Evolutionary conservation across 1,140 invertebrate genomes (phyloP).

Genomic region (Ostrea edulis): DNA sequence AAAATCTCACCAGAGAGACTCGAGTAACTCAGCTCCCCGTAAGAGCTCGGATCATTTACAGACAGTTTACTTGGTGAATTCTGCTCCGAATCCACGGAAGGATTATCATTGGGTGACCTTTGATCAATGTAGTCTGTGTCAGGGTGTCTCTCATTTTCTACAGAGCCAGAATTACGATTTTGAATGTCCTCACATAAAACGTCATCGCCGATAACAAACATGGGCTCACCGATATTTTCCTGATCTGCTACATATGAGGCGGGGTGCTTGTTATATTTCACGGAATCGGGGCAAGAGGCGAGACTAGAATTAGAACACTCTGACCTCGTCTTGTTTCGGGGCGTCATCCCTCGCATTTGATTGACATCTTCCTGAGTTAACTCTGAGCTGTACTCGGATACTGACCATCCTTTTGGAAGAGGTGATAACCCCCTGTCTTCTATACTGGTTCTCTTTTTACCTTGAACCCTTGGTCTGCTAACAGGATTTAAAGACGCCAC

Average conservation of each 20-base stretch:
- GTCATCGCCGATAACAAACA: conserved; percentile 27
- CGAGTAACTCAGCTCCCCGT: conserved; percentile 7
- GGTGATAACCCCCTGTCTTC: neutral
- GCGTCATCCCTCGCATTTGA: conserved; percentile 60
- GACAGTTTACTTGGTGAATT: neutral
- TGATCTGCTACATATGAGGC: conserved; percentile 51
- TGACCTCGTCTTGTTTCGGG: conserved; percentile 51
- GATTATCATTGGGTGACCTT: neutral
- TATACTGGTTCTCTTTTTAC: neutral
- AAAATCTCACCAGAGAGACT: neutral
- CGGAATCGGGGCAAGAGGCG: conserved; percentile 69
- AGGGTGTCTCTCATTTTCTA: neutral
- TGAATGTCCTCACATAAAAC: neutral
- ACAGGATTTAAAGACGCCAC: neutral
- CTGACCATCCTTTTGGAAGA: conserved; percentile 1
- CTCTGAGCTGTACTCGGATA: conserved; percentile 2
- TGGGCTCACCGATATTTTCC: conserved; percentile 1
- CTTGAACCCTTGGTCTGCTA: neutral
- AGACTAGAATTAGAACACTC: conserved; percentile 70
- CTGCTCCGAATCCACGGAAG: neutral
- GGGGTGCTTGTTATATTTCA: conserved; percentile 61
- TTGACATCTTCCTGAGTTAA: conserved; percentile 63
- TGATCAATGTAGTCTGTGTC: neutral
- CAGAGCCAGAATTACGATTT: neutral
- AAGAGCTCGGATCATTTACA: neutral